Evolutionary conservation across 2,113 vertebrate genomes (phyloP).

Genomic region (Girardinichthys multiradiatus): DNA sequence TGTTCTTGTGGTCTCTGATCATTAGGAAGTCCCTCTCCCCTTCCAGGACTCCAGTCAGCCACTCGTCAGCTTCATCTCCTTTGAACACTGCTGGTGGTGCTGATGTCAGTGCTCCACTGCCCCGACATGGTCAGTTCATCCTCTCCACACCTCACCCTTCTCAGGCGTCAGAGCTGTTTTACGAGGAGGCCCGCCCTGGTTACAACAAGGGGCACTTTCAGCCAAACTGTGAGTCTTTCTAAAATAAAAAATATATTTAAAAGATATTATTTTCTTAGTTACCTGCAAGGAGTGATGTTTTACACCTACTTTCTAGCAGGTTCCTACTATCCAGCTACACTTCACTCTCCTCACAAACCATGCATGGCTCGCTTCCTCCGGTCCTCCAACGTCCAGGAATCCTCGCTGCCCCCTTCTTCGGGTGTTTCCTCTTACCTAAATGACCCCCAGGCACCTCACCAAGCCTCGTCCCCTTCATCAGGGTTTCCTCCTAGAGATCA

Average conservation of each 20-base stretch:
- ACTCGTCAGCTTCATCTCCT: conserved; percentile 84
- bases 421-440: conserved; percentile 69
- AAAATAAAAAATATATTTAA: not conserved
- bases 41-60: conserved; percentile 88
- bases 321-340: conserved; percentile 86
- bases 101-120: conserved; percentile 81
- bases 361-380: conserved; percentile 92
- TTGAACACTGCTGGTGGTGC: conserved; percentile 79
- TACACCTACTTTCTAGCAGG: conserved; percentile 76
- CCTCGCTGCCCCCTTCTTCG: conserved; percentile 87
- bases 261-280: not conserved
- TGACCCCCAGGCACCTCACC: conserved; percentile 58
- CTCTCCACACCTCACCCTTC: conserved; percentile 86
- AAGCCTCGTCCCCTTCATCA: conserved; percentile 81
- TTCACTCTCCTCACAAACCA: conserved; percentile 87
- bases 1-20: conserved; percentile 1
- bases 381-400: conserved; percentile 88
- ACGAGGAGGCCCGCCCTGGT: conserved; percentile 87
- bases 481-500: conserved; percentile 87
- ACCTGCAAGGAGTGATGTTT: not conserved
- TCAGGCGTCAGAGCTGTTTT: conserved; percentile 87
- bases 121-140: conserved; percentile 86
- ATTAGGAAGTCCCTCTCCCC: conserved; percentile 80
- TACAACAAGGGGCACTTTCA: conserved; percentile 88
- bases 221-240: conserved; percentile 82